phyloP scores from a whole-genome alignment of 2,113 vertebrate genomes.

The Pogonocichla stellata region DNA sequence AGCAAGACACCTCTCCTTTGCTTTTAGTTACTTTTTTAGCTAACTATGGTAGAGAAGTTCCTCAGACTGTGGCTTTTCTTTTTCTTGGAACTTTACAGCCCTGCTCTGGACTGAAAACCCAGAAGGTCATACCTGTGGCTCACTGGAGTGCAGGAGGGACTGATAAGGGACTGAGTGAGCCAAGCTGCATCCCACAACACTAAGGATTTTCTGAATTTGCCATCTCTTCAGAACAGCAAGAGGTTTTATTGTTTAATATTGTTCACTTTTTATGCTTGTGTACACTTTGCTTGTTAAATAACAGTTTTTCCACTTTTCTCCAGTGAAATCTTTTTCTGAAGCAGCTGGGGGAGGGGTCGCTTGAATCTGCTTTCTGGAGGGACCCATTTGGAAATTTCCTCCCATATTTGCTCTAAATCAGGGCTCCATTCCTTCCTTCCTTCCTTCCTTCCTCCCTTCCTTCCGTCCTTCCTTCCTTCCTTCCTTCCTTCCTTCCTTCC shows the following conservation, averaged over 20 bases:
- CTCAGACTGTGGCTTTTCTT: neutral
- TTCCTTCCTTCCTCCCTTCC: neutral
- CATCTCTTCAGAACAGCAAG: neutral
- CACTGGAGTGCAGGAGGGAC: neutral
- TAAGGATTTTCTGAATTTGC: too few species aligned
- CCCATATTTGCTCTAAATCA: neutral
- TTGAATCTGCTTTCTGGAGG: neutral
- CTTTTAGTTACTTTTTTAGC: neutral
- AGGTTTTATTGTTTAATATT: neutral
- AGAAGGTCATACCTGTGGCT: too few species aligned
- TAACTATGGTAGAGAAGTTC: neutral
- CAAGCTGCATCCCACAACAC: fast-evolving
- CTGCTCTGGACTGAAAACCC: neutral
- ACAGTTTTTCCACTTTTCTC: neutral
- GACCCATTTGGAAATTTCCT: neutral
- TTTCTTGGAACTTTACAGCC: neutral
- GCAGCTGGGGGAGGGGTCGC: neutral
- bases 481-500: too few species aligned
- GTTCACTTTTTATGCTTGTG: neutral
- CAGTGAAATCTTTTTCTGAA: neutral
- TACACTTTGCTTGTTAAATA: neutral
- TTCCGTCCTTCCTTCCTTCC: neutral
- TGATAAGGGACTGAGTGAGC: neutral
- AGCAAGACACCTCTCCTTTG: neutral
- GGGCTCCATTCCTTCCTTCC: too few species aligned